These are phyloP conservation scores for Uropsilus gracilis DNA, from an alignment of 2,113 vertebrate genomes.

Conservation along the genomic window DNA sequence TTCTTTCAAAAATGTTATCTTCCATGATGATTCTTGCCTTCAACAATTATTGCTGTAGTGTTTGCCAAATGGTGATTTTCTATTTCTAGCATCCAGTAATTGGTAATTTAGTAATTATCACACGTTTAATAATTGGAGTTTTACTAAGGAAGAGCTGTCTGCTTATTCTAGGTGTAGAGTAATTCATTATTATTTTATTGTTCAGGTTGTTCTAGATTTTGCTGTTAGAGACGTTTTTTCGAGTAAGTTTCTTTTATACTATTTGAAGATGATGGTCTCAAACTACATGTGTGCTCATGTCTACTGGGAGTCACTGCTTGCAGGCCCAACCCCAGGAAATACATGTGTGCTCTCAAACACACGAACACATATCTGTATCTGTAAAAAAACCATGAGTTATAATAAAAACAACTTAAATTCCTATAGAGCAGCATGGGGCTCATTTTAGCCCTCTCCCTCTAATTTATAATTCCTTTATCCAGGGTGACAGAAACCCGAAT, in stretches of 20 bases:
- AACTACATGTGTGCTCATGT: neutral
- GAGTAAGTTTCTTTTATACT: neutral
- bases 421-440: neutral
- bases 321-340: neutral
- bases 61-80: no score
- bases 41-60: no score
- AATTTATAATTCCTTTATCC: neutral
- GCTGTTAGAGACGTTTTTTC: neutral
- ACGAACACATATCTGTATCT: neutral
- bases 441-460: neutral
- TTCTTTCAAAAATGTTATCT: neutral
- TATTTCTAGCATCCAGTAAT: neutral
- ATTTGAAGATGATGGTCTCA: no score
- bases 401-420: conserved; percentile 4
- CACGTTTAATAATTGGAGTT: neutral
- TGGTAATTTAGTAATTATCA: neutral
- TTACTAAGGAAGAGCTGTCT: neutral
- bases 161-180: neutral
- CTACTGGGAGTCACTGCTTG: neutral
- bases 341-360: neutral
- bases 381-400: neutral
- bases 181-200: conserved; percentile 21
- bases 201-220: neutral
- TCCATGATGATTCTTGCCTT: neutral
- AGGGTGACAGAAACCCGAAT: neutral